Evolutionary conservation across 30 jellyfish, hydroid and myxozoan species (phyloP), one percentile per base, ranked within the genome.

Genomic region (Nemopilema nomurai): DNA sequence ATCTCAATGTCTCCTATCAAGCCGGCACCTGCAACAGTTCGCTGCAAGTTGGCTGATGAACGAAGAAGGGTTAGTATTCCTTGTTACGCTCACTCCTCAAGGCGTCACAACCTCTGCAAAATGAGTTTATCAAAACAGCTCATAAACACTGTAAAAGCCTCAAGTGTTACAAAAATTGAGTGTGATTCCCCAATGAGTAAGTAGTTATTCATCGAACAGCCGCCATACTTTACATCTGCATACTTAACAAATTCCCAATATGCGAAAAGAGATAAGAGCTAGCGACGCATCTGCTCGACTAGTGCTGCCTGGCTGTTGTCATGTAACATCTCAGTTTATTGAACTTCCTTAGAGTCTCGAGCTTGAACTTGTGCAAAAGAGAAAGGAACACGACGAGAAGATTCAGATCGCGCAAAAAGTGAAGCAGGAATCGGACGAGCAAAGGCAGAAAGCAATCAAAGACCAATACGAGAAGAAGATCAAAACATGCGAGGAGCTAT

Each of bases 1-100:
- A 67, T 84, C n/a, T 27, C 92, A 19, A 67, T 51, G 80, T 84
- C 92, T 18, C 92, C 92, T 18, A 41, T 74, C 67, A 84, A 64
- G 51, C 92, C 92, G 1, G 81, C 77, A 22, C 92, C 92, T 0
- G 87, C 78, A 13, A 68, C 67, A 4, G 30, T 84, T 21, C 74
- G 92, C 62, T 84, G 87, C 33, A 84, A 74, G 31, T 76, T 84
- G n/a, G 92, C 92, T 9, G 87, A 84, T 0, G 92, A 84, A 49
- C 33, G 92, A 17, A 73, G 91, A 53, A 73, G 51, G 76, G 92
- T 74, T 26, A 82, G 67, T n/a, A 26, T 13, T 41, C 57, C 6
- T 13, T 13, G 57, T 13, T 41, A 3, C 13, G 13, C 13, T 41
- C 57, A 41, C 57, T 13, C 6, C 9, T 41, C 13, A n/a, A n/a